These are phyloP conservation scores for Halcyon chelicuti DNA, from an alignment of 2,797 vertebrate genomes.

Conservation along the genomic window DNA sequence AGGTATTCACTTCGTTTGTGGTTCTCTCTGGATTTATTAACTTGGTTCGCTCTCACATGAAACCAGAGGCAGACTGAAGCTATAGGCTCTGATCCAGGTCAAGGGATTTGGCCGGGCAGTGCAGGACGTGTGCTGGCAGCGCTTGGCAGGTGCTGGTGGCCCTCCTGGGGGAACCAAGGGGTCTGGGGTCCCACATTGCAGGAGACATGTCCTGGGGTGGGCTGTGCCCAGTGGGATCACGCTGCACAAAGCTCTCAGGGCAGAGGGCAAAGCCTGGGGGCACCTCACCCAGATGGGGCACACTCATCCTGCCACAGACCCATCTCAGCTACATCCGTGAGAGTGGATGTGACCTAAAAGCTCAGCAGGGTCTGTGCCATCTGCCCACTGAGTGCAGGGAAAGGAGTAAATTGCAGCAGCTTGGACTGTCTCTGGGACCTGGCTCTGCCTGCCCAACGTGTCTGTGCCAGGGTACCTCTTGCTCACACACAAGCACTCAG, in stretches of 20 bases:
- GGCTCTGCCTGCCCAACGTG: background rate
- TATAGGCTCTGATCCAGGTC: background rate
- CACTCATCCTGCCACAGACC: rapidly evolving
- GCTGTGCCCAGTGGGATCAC: background rate
- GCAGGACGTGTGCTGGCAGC: background rate
- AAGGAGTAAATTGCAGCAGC: background rate
- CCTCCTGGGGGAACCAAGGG: rapidly evolving
- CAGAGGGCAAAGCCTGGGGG: background rate
- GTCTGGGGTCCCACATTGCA: rapidly evolving
- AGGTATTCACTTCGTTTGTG: background rate
- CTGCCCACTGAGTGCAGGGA: background rate
- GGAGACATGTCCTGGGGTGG: background rate
- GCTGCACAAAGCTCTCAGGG: background rate
- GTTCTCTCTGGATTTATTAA: background rate
- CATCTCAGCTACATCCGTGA: background rate
- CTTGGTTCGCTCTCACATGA: background rate
- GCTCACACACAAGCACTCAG: background rate
- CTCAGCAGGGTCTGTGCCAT: too few species aligned
- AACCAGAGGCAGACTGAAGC: background rate
- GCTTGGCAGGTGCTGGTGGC: background rate
- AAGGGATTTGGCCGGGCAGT: background rate
- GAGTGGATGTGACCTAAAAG: rapidly evolving
- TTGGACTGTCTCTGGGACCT: background rate
- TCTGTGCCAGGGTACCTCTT: rapidly evolving
- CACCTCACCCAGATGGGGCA: background rate